phyloP scores from a whole-genome alignment of 1,140 invertebrate species.

The Paralvinella palmiformis region DNA sequence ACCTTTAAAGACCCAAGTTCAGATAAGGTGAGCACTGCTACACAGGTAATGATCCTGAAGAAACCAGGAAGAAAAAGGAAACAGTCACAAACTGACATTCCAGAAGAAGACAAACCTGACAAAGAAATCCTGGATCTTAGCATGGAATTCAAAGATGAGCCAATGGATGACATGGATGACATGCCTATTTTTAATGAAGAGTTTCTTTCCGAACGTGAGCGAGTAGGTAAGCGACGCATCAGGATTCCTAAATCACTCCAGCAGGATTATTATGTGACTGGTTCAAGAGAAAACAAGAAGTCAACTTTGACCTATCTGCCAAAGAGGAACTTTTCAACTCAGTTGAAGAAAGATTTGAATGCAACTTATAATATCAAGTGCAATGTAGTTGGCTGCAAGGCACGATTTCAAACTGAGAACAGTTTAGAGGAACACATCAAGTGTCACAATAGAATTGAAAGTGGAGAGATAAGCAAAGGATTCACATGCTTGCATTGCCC shows the following conservation, averaged over 20 bases:
- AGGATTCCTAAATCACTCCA: conserved; percentile 37
- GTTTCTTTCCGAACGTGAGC: background rate
- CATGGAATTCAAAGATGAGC: background rate
- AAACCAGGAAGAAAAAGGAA: conserved; percentile 35
- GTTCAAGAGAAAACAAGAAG: conserved; percentile 20
- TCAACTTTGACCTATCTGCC: background rate
- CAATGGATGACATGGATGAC: background rate
- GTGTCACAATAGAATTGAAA: conserved; percentile 54
- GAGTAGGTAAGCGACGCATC: conserved; percentile 25
- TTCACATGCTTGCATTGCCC: conserved; percentile 65
- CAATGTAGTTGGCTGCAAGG: conserved; percentile 23
- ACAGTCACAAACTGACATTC: no score
- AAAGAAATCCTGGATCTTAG: background rate
- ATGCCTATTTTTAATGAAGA: background rate
- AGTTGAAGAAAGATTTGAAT: no score
- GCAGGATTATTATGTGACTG: conserved; percentile 38
- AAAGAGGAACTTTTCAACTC: no score
- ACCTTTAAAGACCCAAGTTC: background rate
- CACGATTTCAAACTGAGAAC: conserved; percentile 44
- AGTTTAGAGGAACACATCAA: conserved; percentile 56
- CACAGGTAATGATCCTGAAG: conserved; percentile 26
- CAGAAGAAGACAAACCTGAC: background rate
- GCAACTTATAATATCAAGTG: conserved; percentile 13
- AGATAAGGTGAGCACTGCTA: conserved; percentile 30
- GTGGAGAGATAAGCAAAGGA: conserved; percentile 40